Conservation (phyloP, 2,888 invertebrate genomes). For the Eulithis testata region DNA sequence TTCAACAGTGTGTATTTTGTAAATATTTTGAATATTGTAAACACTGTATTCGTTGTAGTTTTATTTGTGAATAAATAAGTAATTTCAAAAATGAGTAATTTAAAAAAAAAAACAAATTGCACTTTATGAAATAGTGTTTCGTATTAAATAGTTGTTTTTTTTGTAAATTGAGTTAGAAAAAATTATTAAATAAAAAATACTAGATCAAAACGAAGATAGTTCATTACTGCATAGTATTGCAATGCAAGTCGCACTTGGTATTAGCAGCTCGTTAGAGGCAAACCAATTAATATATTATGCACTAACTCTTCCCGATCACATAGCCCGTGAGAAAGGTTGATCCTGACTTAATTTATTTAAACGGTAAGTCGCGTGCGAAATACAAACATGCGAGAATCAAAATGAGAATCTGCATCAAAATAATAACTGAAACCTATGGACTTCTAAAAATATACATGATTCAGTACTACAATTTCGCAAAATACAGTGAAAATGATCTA, state of each 20-base stretch:
- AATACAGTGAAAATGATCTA: too few species aligned
- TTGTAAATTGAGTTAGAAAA: background rate
- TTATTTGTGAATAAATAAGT: too few species aligned
- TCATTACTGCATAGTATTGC: conserved; percentile 57
- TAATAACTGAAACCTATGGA: background rate
- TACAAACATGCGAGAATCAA: conserved; percentile 28
- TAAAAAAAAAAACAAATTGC: too few species aligned
- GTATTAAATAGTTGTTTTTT: too few species aligned
- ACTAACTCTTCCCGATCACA: conserved; percentile 65
- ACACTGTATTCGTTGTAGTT: too few species aligned
- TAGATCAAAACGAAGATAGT: conserved; percentile 44
- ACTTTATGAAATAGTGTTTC: too few species aligned
- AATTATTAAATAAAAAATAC: background rate
- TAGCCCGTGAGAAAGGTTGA: conserved; percentile 69
- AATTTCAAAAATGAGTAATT: too few species aligned
- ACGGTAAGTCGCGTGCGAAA: conserved; percentile 29
- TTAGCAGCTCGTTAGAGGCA: conserved; percentile 75
- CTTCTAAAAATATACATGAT: too few species aligned
- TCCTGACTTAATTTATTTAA: conserved; percentile 48
- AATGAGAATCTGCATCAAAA: conserved; percentile 3
- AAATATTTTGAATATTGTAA: too few species aligned
- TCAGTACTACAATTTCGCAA: too few species aligned
- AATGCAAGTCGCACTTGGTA: conserved; percentile 59
- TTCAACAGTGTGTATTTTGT: too few species aligned
- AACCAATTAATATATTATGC: conserved; percentile 81